These are phyloP conservation scores for Cardiocondyla obscurior DNA, from an alignment of 1,140 invertebrate species.

Conservation along the genomic window DNA sequence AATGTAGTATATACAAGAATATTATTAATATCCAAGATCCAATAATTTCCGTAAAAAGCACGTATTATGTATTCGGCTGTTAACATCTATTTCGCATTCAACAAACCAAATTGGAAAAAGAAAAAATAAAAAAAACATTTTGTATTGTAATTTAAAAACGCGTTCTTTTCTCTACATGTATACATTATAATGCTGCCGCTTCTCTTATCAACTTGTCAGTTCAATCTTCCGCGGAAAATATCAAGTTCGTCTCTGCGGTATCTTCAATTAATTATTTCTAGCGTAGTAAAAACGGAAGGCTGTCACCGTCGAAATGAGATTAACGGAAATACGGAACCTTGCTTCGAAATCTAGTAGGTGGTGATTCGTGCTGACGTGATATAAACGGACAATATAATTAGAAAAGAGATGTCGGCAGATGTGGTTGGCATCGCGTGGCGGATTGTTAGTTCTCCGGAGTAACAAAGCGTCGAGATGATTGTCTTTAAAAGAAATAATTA, in stretches of 20 bases:
- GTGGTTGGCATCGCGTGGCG: neutral
- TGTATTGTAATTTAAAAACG: neutral
- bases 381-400: constrained; percentile 54
- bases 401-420: neutral
- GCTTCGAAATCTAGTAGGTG: neutral
- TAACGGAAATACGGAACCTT: constrained; percentile 24
- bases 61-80: neutral
- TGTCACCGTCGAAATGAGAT: constrained; percentile 25
- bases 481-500: constrained; percentile 40
- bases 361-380: neutral
- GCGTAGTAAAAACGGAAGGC: constrained; percentile 33
- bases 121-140: neutral
- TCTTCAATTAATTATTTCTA: constrained; percentile 57
- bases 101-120: neutral
- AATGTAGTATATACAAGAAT: no score
- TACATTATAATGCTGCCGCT: neutral
- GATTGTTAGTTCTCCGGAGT: neutral
- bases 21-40: neutral
- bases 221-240: neutral
- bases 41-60: neutral
- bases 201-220: constrained; percentile 21
- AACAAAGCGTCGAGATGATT: neutral
- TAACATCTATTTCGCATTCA: neutral
- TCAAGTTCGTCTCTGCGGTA: neutral
- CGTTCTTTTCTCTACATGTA: neutral